Conservation (phyloP, 37 sponge, comb jelly and placozoan genomes). For the Cladorhizidae sp. region DNA sequence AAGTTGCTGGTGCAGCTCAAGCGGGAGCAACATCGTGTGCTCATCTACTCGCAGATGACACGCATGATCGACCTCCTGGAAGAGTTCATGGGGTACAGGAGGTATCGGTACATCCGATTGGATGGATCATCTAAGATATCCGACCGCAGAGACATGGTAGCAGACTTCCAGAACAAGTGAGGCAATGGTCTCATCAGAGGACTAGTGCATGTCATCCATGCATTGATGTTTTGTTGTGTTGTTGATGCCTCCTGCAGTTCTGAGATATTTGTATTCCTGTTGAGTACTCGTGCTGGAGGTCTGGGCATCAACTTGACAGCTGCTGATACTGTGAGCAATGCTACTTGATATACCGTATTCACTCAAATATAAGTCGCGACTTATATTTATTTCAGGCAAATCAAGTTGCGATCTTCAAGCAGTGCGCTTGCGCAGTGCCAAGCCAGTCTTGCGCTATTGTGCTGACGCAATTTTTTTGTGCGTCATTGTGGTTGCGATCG, state of each 20-base stretch:
- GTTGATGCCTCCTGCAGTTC: constrained; percentile 37
- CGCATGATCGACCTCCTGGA: constrained; percentile 93
- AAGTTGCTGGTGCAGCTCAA: constrained; percentile 79
- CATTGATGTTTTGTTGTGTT: background rate
- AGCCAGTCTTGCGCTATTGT: too few relatives aligned
- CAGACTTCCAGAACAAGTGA: constrained; percentile 90
- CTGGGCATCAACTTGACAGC: constrained; percentile 97
- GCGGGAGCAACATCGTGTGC: constrained; percentile 85
- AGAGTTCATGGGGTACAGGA: constrained; percentile 86
- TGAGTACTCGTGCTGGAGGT: constrained; percentile 96
- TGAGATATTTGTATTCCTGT: constrained; percentile 93
- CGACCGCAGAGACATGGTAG: constrained; percentile 97
- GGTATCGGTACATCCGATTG: constrained; percentile 86
- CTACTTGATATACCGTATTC: too few relatives aligned
- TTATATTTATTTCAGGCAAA: background rate
- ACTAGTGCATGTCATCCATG: background rate
- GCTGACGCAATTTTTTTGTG: too few relatives aligned
- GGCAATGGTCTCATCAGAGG: background rate
- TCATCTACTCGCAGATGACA: constrained; percentile 97
- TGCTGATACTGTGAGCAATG: constrained; percentile 97
- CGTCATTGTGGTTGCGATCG: too few relatives aligned
- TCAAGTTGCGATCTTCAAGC: too few relatives aligned
- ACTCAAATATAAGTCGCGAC: background rate
- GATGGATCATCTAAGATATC: constrained; percentile 94
- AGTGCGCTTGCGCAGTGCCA: too few relatives aligned